Base-by-base conservation (phyloP, 2,113 vertebrate species). In the Scopus umbretta region DNA sequence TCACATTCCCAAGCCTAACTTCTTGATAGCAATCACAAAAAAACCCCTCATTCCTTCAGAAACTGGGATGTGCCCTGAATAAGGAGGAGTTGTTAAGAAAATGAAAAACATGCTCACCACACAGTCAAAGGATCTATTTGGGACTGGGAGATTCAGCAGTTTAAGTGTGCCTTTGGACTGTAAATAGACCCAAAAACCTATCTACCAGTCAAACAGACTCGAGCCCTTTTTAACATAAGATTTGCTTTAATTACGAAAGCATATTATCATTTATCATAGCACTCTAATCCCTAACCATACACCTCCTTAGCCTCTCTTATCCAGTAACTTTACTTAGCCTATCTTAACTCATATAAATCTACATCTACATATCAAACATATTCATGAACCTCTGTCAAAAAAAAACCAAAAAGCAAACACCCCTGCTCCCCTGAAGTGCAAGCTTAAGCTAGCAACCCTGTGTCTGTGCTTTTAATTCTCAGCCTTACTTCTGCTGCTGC, bases 341-440 rank as follows among this genome's bases (percentile, higher is more conserved):
- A 47, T 76, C 42, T 82, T 91, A 80, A 84, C 74, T 59, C 91
- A 94, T 92, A 92, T 13, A 94, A 97, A 93, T 91, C 95, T 95
- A 63, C 74, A 97, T 97, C 87, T 95, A 53, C 92, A 96, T 93
- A 93, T 97, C 91, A 96, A 97, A 96, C 78, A 84, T 88, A 93
- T 92, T 92, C 80, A 88, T 95, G 88, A 97, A 82, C 15, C 5
- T 52, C 58, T 65, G 36, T 68, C 7, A n/a, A 42, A 53, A 50
- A 80, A 80, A 38, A 21, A 21, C 10, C 50, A 7, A 17, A 36
- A 75, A 66, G 49, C 43, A 90, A 88, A 50, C 11, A n/a, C 12
- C 12, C 36, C 13, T 2, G 0, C 32, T 25, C 38, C 21, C 32
- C 38, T 72, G 22, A 52, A 88, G 82, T 23, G 13, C 40, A 53